A percentile compares a stretch with the other conserved stretches of the same genome.
These are phyloP conservation scores for Drosophila guanche DNA, from an alignment of 1,140 invertebrate species.

Conservation along the genomic window DNA sequence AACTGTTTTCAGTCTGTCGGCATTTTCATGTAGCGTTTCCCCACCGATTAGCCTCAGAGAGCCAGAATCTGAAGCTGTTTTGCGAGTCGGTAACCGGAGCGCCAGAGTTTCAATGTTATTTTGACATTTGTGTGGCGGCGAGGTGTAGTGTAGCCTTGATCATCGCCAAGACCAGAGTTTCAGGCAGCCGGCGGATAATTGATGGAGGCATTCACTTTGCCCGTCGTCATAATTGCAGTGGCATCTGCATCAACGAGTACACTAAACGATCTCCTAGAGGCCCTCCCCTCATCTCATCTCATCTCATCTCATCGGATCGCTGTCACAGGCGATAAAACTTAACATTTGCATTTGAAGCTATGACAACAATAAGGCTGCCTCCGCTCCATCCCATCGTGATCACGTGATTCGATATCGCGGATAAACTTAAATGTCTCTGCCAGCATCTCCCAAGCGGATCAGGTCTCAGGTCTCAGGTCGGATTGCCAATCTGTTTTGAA, in stretches of 20 bases:
- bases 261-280: slow-evolving; percentile 24
- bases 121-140: slow-evolving; percentile 62
- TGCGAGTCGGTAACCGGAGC: slow-evolving; percentile 26
- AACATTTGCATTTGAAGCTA: slow-evolving; percentile 37
- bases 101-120: slow-evolving; percentile 54
- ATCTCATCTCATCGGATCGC: slow-evolving; percentile 16
- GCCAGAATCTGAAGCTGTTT: slow-evolving; percentile 38
- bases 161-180: slow-evolving; percentile 49
- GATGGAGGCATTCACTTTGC: slow-evolving; percentile 64
- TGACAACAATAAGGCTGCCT: slow-evolving; percentile 35
- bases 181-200: slow-evolving; percentile 42
- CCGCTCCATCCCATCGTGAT: slow-evolving; percentile 23
- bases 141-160: slow-evolving; percentile 61
- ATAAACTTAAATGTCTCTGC: slow-evolving; percentile 22
- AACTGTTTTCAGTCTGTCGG: slow-evolving; percentile 49
- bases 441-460: background rate
- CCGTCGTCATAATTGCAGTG: slow-evolving; percentile 54
- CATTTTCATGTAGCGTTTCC: slow-evolving; percentile 46
- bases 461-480: background rate
- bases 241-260: slow-evolving; percentile 40
- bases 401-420: slow-evolving; percentile 11
- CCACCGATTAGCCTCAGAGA: slow-evolving; percentile 64
- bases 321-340: slow-evolving; percentile 37
- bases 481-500: slow-evolving; percentile 2
- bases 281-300: slow-evolving; percentile 1